phyloP scores from a whole-genome alignment of 2,113 vertebrate species.

The Calidris pygmaea region DNA sequence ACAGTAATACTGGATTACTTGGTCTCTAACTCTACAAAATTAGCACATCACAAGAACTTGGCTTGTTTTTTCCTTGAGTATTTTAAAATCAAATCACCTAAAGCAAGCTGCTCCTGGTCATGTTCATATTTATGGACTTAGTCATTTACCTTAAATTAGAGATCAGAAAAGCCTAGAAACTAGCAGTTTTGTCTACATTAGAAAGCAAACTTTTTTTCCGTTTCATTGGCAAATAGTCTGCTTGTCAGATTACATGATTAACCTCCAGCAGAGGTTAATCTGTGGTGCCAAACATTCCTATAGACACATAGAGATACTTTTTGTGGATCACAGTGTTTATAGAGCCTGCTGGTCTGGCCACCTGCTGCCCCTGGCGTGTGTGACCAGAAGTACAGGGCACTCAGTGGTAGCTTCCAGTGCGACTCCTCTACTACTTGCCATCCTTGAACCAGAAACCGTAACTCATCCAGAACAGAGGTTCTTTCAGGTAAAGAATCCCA shows the following conservation, averaged over 20 bases:
- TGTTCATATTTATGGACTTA: not conserved
- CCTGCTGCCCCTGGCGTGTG: not conserved
- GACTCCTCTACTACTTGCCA: not conserved
- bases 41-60: not conserved
- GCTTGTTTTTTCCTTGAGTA: not conserved
- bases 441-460: not conserved
- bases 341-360: not conserved
- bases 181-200: not conserved
- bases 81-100: slow-evolving; percentile 15
- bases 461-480: not conserved
- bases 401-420: not conserved
- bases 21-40: slow-evolving; percentile 5
- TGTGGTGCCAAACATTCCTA: not conserved
- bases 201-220: not conserved
- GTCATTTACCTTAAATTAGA: not conserved
- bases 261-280: not conserved
- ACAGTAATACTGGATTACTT: not conserved
- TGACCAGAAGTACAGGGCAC: accelerated
- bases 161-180: not conserved
- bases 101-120: not conserved
- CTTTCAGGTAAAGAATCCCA: not conserved
- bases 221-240: not conserved
- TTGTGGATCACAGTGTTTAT: not conserved
- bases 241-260: not conserved
- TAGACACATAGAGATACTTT: not conserved